A percentile compares a stretch with the other conserved stretches of the same genome.
Evolutionary conservation across 1,140 invertebrate species (phyloP).

Genomic region (Bombus terrestris): DNA sequence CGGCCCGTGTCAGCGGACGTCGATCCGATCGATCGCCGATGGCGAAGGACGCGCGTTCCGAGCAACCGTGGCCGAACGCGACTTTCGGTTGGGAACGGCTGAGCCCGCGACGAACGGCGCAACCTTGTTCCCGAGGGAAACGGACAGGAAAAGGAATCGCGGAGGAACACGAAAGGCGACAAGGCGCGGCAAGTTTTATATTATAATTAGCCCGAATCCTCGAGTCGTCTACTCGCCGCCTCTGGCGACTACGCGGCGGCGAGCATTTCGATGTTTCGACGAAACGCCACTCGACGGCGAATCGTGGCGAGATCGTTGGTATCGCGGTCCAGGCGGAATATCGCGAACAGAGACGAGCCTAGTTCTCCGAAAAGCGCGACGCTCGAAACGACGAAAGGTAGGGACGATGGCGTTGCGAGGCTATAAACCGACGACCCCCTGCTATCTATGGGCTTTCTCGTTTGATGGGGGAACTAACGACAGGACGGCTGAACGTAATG

Average conservation of each 20-base stretch:
- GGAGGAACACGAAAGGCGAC: conserved; percentile 70
- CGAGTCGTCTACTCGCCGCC: conserved; percentile 6
- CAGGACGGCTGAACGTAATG: conserved; percentile 59
- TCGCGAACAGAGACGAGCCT: background rate
- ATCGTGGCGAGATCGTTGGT: no score
- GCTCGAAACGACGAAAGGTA: background rate
- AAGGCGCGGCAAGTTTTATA: conserved; percentile 76
- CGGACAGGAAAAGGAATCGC: conserved; percentile 67
- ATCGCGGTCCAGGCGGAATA: no score
- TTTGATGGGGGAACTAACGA: conserved; percentile 74
- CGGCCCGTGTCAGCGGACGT: no score
- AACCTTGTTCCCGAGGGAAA: conserved; percentile 71
- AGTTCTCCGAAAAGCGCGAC: background rate
- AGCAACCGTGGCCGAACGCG: background rate
- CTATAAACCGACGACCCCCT: conserved; percentile 56
- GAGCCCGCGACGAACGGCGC: conserved; percentile 48
- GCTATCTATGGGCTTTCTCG: conserved; percentile 35
- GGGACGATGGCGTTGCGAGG: conserved; percentile 39
- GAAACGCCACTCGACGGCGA: background rate
- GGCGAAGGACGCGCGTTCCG: no score
- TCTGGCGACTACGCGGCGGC: background rate
- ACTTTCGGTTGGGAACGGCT: conserved; percentile 65
- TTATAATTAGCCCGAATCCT: conserved; percentile 76
- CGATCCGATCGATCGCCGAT: background rate
- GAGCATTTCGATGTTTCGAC: background rate